Evolutionary conservation across 2,797 vertebrate genomes (phyloP).

Genomic region (Odontamblyopus lacepedii): DNA sequence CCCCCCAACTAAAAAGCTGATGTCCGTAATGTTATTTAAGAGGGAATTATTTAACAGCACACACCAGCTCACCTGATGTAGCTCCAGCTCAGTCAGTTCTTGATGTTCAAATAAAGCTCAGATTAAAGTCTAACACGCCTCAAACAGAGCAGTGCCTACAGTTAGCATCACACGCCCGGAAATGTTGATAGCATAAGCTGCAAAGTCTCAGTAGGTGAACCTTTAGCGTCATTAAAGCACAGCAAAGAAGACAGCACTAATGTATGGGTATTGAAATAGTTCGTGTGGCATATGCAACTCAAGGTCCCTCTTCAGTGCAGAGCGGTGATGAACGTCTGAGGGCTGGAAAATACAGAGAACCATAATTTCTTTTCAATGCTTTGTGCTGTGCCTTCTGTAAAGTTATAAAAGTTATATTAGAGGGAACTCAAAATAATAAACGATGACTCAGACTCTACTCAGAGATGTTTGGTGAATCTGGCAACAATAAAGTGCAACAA

Average conservation of each 20-base stretch:
- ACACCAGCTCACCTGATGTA: too few species aligned
- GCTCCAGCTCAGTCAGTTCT: too few species aligned
- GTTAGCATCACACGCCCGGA: too few species aligned
- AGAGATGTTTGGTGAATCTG: background rate
- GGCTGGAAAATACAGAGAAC: background rate
- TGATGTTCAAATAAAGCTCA: too few species aligned
- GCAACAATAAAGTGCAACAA: background rate
- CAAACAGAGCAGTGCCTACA: too few species aligned
- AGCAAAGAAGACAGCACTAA: conserved; percentile 37
- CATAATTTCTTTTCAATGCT: background rate
- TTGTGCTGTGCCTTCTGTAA: background rate
- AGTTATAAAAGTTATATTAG: background rate
- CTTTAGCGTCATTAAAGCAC: background rate
- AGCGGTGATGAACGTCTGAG: background rate
- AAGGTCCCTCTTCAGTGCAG: background rate
- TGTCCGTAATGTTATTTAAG: too few species aligned
- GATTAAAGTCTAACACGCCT: too few species aligned
- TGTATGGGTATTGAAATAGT: background rate
- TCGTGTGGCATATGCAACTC: background rate
- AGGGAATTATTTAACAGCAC: too few species aligned
- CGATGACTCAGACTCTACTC: background rate
- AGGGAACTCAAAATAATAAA: background rate
- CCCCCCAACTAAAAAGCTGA: too few species aligned
- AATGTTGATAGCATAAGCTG: too few species aligned
- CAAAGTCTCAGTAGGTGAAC: too few species aligned